Conservation (phyloP, 35 echinoderm and acorn worm genomes). For the Diadema setosum region DNA sequence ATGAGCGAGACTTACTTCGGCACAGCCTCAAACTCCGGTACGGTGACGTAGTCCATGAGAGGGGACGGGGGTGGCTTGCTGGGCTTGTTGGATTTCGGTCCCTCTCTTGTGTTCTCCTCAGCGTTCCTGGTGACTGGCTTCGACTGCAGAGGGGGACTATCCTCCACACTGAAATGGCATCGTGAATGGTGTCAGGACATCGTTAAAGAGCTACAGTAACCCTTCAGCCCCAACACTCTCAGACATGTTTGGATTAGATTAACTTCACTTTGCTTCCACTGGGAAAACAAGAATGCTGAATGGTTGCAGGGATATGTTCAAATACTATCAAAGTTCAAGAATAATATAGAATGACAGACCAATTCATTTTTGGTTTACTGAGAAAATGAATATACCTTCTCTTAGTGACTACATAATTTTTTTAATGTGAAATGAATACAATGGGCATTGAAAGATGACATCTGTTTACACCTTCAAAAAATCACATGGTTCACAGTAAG, state of each 20-base stretch:
- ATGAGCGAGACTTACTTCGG: slow-evolving; percentile 10
- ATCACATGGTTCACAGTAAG: no score
- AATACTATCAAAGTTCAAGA: neutral
- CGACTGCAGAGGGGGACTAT: neutral
- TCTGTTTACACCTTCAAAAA: no score
- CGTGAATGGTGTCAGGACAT: no score
- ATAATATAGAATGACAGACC: neutral
- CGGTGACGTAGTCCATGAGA: slow-evolving; percentile 18
- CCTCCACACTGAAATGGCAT: neutral
- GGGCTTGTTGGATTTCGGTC: neutral
- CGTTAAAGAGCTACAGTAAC: no score
- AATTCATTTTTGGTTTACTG: neutral
- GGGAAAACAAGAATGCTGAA: neutral
- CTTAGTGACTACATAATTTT: neutral
- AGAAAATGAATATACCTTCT: neutral
- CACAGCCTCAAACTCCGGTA: slow-evolving; percentile 3
- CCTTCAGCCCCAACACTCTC: no score
- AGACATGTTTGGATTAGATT: no score
- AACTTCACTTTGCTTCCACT: neutral
- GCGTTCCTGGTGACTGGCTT: neutral
- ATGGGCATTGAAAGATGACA: no score
- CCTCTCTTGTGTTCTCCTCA: neutral
- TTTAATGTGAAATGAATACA: neutral
- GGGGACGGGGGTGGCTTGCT: neutral
- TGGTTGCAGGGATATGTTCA: neutral